Base-by-base conservation (phyloP, 2,888 invertebrate genomes). In the Pyrgus malvae region DNA sequence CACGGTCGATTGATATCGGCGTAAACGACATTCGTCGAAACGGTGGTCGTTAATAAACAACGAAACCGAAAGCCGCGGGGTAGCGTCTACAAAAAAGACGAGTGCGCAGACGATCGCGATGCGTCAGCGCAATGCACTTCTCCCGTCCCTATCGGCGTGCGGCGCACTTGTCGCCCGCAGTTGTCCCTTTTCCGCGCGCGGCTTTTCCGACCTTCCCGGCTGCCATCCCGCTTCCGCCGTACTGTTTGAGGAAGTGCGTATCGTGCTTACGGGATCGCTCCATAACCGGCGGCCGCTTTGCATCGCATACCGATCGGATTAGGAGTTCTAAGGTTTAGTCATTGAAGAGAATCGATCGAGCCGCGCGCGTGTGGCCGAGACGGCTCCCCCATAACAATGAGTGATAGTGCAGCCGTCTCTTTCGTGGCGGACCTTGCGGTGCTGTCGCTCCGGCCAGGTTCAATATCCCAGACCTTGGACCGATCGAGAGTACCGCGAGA, bases 391-490 rank as follows among this genome's bases (percentile, higher is more conserved):
- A 86, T 87, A 85, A 85, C 86, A 84, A 87, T 87, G 83, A 85
- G 85, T 84, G 85, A 82, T 80, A 84, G 86, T 83, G 76, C 80
- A 80, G 80, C 82, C 80, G 82, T 88, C 84, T 78, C 85, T 83
- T 76, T 83, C 86, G 72, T 80, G 75, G 78, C 83, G 77, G 78
- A 73, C 79, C 82, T 83, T 75, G 81, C 67, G 72, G 83, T 80
- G 82, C 81, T 79, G 80, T 83, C 80, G 85, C 81, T 75, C 83
- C 81, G 80, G 79, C 69, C 80, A 87, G 80, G 89, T 89, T 90
- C 89, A 89, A 89, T 83, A 89, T 87, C 86, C 89, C 89, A 88
- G 87, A 83, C 88, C 88, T 87, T 88, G 87, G 80, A 66, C 78
- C 84, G 86, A 78, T 75, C 83, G 83, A 80, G 80, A 78, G 76